These are phyloP conservation scores for Dorcus hopei DNA, from an alignment of 2,888 invertebrate species.

Conservation along the genomic window DNA sequence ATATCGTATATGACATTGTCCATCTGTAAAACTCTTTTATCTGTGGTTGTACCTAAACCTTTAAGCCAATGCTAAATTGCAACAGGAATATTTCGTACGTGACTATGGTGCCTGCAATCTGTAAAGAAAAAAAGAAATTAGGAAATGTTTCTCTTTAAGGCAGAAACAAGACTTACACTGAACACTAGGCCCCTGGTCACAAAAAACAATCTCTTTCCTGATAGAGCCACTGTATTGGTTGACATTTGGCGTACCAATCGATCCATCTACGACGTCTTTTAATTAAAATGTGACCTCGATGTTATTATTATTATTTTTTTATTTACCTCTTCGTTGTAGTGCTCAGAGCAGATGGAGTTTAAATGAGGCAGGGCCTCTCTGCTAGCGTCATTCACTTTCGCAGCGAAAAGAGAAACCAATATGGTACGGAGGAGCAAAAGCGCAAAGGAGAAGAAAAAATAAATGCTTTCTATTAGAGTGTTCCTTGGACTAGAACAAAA, in stretches of 20 bases:
- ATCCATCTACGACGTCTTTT: slow-evolving; percentile 50
- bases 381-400: slow-evolving; percentile 45
- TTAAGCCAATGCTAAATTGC: slow-evolving; percentile 39
- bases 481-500: too few species aligned
- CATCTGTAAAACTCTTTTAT: too few species aligned
- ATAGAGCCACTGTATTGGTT: slow-evolving; percentile 48
- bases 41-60: too few species aligned
- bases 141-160: neutral
- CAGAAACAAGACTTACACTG: neutral
- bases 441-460: slow-evolving; percentile 65
- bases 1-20: too few species aligned
- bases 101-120: slow-evolving; percentile 57
- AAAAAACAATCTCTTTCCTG: slow-evolving; percentile 10
- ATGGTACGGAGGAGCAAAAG: slow-evolving; percentile 61
- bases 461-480: slow-evolving; percentile 51
- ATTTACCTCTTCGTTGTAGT: slow-evolving; percentile 49
- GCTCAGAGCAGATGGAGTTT: slow-evolving; percentile 45
- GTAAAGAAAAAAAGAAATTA: slow-evolving; percentile 2
- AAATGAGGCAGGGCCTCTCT: slow-evolving; percentile 42
- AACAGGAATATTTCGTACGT: slow-evolving; percentile 66
- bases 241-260: slow-evolving; percentile 59
- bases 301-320: neutral
- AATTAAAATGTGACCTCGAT: neutral
- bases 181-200: slow-evolving; percentile 8
- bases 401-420: slow-evolving; percentile 46